Percentiles rank a stretch among this genome's conserved stretches.
phyloP scores from a whole-genome alignment of 2,113 vertebrate species.

The Dromiciops gliroides region DNA sequence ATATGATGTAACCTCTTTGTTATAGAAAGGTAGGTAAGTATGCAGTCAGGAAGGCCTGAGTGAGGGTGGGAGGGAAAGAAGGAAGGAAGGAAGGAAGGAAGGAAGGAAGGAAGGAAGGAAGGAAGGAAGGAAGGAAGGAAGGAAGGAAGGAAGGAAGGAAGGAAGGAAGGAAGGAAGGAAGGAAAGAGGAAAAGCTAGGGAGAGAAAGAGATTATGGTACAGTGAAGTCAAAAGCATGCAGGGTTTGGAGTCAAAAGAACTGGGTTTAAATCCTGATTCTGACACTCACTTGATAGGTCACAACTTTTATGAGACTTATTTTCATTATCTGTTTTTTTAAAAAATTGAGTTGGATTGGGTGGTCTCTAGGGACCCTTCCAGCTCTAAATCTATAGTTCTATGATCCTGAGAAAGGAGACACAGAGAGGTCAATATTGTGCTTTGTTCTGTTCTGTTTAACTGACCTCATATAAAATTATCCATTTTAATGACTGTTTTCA shows the following conservation, averaged over 20 bases:
- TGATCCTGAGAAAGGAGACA: not conserved
- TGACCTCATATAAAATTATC: constrained; percentile 17
- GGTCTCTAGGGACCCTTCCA: not conserved
- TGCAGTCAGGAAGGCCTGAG: not conserved
- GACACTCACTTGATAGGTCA: not conserved
- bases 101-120: too few relatives aligned
- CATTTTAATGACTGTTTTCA: constrained; percentile 68
- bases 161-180: not conserved
- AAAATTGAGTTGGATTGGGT: not conserved
- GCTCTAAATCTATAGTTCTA: not conserved
- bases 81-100: too few relatives aligned
- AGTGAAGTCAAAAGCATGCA: not conserved
- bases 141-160: not conserved
- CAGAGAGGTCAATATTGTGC: not conserved
- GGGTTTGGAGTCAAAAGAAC: not conserved
- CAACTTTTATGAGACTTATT: not conserved
- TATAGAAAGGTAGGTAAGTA: not conserved
- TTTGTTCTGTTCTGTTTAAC: not conserved
- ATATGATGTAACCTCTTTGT: not conserved
- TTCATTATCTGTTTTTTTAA: not conserved
- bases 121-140: not conserved
- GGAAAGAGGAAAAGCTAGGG: too few relatives aligned
- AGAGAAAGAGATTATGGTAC: not conserved
- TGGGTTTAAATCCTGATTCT: not conserved
- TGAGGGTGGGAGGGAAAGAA: not conserved